phyloP scores from a whole-genome alignment of 2,888 invertebrate species.

The Rhogogaster chlorosoma region DNA sequence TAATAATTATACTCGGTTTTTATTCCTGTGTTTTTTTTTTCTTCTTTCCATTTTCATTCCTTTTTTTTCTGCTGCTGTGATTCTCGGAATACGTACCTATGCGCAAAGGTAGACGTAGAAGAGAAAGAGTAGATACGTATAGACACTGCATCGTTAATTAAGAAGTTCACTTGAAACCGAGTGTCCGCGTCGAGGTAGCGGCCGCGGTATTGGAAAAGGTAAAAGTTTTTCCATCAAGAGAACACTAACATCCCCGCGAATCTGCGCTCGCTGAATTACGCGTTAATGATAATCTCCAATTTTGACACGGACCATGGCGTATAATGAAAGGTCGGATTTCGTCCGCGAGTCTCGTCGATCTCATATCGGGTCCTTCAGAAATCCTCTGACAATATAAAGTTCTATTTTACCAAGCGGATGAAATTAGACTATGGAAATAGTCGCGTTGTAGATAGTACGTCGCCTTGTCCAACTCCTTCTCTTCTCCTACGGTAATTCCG shows the following conservation, averaged over 20 bases:
- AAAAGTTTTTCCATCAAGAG: slow-evolving; percentile 33
- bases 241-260: not conserved
- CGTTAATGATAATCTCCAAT: not conserved
- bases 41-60: not conserved
- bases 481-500: no score
- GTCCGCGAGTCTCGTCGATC: no score
- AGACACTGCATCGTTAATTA: slow-evolving; percentile 18
- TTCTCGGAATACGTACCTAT: not conserved
- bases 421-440: slow-evolving; percentile 39
- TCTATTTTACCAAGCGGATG: not conserved
- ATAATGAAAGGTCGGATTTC: no score
- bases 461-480: not conserved
- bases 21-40: not conserved
- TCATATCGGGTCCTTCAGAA: not conserved
- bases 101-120: not conserved
- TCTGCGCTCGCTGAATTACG: not conserved
- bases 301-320: not conserved
- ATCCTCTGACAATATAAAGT: not conserved
- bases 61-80: no score
- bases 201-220: not conserved
- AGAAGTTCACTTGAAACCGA: slow-evolving; percentile 13
- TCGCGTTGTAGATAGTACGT: not conserved
- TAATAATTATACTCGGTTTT: slow-evolving; percentile 3
- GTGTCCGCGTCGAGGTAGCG: no score
- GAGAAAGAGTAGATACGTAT: not conserved